Conservation (phyloP, 53 echinoderm and acorn worm species). For the Echinarachnius parma region DNA sequence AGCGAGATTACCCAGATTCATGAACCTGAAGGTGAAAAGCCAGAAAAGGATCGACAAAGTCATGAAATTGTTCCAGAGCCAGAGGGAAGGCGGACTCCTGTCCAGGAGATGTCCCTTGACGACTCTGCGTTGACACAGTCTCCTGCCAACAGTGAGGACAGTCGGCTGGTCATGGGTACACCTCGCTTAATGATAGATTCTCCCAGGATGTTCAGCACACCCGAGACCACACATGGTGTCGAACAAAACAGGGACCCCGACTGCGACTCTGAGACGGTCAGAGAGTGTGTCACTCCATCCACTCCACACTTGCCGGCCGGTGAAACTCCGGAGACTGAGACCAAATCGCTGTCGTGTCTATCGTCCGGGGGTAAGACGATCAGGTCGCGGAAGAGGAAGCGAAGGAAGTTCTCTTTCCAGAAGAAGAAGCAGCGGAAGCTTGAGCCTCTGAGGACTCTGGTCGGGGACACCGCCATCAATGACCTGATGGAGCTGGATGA, state of each 20-base stretch:
- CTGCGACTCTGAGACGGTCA: background rate
- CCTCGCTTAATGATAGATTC: too few species aligned
- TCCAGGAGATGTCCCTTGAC: background rate
- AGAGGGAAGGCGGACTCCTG: too few species aligned
- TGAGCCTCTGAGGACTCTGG: background rate
- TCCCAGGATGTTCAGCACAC: too few species aligned
- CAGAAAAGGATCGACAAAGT: too few species aligned
- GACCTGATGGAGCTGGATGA: background rate
- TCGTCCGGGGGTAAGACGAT: background rate
- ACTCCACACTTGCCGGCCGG: background rate
- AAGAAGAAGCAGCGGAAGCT: slow-evolving; percentile 4
- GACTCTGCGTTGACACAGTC: slow-evolving; percentile 12
- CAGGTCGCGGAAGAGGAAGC: slow-evolving; percentile 16
- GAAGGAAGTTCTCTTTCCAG: background rate
- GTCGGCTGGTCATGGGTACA: slow-evolving; percentile 16
- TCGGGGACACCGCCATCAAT: background rate
- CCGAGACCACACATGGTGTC: too few species aligned
- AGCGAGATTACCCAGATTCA: too few species aligned
- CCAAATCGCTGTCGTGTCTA: background rate
- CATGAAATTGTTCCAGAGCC: too few species aligned
- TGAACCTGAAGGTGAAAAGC: too few species aligned
- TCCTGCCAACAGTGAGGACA: slow-evolving; percentile 15
- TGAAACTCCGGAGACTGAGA: slow-evolving; percentile 1
- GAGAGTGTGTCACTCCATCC: background rate
- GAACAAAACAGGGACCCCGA: too few species aligned